Percentiles rank a stretch among this genome's conserved stretches.
Conservation (phyloP, 2,113 vertebrate genomes). For the Butorides virescens region DNA sequence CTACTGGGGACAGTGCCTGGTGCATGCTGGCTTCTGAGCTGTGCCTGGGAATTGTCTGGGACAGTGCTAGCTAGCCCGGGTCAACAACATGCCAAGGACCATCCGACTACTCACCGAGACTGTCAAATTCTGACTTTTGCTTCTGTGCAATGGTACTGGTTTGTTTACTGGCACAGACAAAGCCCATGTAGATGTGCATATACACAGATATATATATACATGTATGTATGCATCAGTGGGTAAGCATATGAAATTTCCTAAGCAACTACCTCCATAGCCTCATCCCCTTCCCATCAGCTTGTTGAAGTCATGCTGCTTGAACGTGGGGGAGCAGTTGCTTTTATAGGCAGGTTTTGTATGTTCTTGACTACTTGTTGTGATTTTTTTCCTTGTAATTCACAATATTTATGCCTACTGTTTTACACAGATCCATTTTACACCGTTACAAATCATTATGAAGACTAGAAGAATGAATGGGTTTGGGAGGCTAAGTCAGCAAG, state of each 20-base stretch:
- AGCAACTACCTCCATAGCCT: not conserved
- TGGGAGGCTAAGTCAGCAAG: not conserved
- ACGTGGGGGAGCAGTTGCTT: not conserved
- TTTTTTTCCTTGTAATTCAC: not conserved
- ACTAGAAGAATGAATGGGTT: not conserved
- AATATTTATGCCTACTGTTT: not conserved
- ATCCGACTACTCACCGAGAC: not conserved
- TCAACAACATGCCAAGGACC: not conserved
- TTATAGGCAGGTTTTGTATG: not conserved
- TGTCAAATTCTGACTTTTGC: not conserved
- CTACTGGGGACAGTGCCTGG: not conserved
- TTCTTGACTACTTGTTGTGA: not conserved
- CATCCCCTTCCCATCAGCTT: not conserved
- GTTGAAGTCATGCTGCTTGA: not conserved
- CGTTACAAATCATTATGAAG: not conserved
- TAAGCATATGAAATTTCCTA: not conserved
- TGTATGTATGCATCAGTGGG: no score
- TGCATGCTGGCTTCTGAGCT: not conserved
- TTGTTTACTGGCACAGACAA: not conserved
- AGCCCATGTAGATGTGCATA: not conserved
- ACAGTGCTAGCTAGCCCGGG: not conserved
- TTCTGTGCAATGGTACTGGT: not conserved
- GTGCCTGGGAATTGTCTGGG: not conserved
- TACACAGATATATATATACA: accelerated
- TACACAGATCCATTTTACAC: not conserved